A percentile compares a stretch with the other conserved stretches of the same genome.
Conservation (phyloP, 2,113 vertebrate genomes). For the Colius striatus region DNA sequence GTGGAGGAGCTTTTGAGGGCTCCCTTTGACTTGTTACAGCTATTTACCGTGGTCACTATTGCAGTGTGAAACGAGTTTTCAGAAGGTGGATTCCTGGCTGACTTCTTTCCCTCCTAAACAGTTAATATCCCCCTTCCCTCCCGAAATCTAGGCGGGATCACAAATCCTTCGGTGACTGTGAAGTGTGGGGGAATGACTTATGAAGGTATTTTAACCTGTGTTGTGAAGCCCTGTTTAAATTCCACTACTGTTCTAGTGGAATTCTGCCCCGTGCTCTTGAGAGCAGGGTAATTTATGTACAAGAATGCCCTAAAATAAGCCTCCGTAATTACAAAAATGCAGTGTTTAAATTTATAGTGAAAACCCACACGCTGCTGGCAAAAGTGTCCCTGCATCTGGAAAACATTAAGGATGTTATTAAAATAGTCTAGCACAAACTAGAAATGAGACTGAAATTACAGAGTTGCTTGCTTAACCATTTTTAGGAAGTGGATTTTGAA, state of each 20-base stretch:
- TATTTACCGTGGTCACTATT: rapidly evolving
- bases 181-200: background rate
- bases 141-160: background rate
- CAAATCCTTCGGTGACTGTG: background rate
- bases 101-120: background rate
- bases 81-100: background rate
- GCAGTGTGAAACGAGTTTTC: background rate
- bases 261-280: conserved; percentile 49
- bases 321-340: conserved; percentile 88
- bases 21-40: no score
- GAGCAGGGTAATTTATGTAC: conserved; percentile 71
- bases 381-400: conserved; percentile 84
- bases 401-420: conserved; percentile 82
- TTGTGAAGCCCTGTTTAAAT: conserved; percentile 20
- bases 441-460: conserved; percentile 61
- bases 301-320: conserved; percentile 82
- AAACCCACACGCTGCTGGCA: conserved; percentile 88
- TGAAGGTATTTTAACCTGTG: background rate
- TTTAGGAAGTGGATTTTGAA: conserved; percentile 33
- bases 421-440: conserved; percentile 60
- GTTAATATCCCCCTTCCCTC: background rate
- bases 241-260: conserved; percentile 38
- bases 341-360: conserved; percentile 94
- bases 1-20: no score
- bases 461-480: conserved; percentile 57